Evolutionary conservation across 2,113 vertebrate species (phyloP).

Genomic region (Thunnus maccoyii): DNA sequence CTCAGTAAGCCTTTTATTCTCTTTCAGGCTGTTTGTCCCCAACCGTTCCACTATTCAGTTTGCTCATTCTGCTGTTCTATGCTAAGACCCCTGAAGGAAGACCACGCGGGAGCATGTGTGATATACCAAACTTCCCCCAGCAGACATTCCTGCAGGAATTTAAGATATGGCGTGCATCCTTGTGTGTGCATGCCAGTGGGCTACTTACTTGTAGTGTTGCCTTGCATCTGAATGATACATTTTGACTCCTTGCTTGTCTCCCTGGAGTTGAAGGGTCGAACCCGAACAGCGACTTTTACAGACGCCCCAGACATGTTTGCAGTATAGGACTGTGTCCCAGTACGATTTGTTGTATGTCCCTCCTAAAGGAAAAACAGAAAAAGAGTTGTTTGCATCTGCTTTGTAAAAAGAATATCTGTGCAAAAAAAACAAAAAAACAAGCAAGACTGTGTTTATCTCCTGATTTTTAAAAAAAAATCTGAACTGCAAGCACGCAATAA

Average conservation of each 20-base stretch:
- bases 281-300: constrained; percentile 97
- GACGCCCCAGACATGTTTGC: constrained; percentile 96
- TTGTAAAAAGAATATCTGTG: neutral
- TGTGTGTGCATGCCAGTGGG: constrained; percentile 24
- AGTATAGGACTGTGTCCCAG: constrained; percentile 55
- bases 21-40: constrained; percentile 66
- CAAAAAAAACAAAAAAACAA: neutral
- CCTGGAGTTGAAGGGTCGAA: constrained; percentile 96
- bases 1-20: constrained; percentile 75
- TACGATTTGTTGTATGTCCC: constrained; percentile 47
- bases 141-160: constrained; percentile 28
- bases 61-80: constrained; percentile 69
- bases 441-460: neutral
- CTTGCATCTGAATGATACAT: constrained; percentile 99
- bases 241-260: constrained; percentile 97
- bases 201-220: constrained; percentile 98
- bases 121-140: constrained; percentile 19
- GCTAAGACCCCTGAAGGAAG: constrained; percentile 50
- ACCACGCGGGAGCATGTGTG: constrained; percentile 36
- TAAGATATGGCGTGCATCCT: neutral
- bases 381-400: neutral
- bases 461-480: neutral
- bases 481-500: neutral
- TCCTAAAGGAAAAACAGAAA: constrained; percentile 64
- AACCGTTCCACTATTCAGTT: constrained; percentile 73